These are phyloP conservation scores for Ginglymostoma cirratum DNA, from an alignment of 2,113 vertebrate genomes.

Conservation along the genomic window DNA sequence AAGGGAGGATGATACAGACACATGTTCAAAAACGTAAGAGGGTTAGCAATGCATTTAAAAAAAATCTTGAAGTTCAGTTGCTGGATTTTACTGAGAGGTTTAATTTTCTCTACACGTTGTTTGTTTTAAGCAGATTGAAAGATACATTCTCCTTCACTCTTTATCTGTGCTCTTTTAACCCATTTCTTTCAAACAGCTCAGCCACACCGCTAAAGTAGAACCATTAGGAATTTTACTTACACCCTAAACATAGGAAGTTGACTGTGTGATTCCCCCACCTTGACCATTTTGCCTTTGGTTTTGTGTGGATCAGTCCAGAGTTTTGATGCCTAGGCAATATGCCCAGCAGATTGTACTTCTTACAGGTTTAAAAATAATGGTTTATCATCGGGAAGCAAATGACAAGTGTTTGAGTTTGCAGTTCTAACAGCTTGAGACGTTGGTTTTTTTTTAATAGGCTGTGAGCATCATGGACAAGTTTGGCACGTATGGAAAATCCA, in stretches of 20 bases:
- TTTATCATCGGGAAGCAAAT: too few relatives aligned
- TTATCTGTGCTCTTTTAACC: background rate
- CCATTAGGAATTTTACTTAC: background rate
- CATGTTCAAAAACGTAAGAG: background rate
- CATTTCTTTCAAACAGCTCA: background rate
- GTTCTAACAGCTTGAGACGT: too few relatives aligned
- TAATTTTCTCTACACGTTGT: background rate
- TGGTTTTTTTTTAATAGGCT: too few relatives aligned
- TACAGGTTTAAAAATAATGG: too few relatives aligned
- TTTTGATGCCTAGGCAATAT: background rate
- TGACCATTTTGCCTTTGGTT: background rate
- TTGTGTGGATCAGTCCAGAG: background rate
- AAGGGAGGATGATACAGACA: background rate
- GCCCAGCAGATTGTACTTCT: background rate
- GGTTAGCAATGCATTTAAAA: conserved; percentile 5
- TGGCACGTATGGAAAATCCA: too few relatives aligned
- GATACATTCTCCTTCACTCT: background rate
- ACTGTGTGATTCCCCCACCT: background rate
- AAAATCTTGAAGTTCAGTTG: background rate
- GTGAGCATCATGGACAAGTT: too few relatives aligned
- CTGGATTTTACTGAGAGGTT: background rate
- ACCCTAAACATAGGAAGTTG: background rate
- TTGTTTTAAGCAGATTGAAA: background rate
- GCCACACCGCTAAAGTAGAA: background rate
- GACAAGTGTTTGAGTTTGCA: too few relatives aligned